Evolutionary conservation across 1,140 invertebrate genomes (phyloP).

Genomic region (Panulirus ornatus): DNA sequence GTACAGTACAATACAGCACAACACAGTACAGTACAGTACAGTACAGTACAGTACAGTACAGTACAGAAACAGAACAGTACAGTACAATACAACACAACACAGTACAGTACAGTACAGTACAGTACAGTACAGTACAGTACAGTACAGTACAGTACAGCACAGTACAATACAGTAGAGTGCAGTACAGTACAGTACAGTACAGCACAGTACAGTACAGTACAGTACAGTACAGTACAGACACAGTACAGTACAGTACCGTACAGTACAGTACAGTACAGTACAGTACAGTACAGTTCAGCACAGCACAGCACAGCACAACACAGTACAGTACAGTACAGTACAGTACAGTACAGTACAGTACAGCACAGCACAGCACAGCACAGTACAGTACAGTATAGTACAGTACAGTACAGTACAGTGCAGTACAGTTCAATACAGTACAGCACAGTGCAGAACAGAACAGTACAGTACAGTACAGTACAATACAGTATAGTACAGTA

Average conservation of each 20-base stretch:
- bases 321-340: conserved; percentile 15
- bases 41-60: conserved; percentile 19
- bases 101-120: conserved; percentile 7
- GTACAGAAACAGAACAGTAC: not conserved
- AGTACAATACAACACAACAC: not conserved
- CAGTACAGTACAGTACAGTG: conserved; percentile 2
- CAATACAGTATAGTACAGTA: conserved; percentile 63
- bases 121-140: conserved; percentile 11
- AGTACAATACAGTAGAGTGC: not conserved
- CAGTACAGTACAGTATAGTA: conserved; percentile 3
- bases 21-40: conserved; percentile 6
- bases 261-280: not conserved
- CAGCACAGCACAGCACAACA: conserved; percentile 3
- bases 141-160: conserved; percentile 1
- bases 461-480: conserved; percentile 72
- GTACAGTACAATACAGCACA: conserved; percentile 1
- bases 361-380: conserved; percentile 14
- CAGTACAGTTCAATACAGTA: not conserved
- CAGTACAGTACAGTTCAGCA: not conserved
- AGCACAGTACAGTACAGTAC: not conserved
- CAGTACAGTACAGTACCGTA: conserved; percentile 5
- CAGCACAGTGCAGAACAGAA: not conserved
- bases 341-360: conserved; percentile 15
- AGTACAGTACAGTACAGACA: conserved; percentile 1
- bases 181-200: not conserved